These are phyloP conservation scores for Sepiola atlantica DNA, from an alignment of 2,888 invertebrate genomes.

Conservation along the genomic window DNA sequence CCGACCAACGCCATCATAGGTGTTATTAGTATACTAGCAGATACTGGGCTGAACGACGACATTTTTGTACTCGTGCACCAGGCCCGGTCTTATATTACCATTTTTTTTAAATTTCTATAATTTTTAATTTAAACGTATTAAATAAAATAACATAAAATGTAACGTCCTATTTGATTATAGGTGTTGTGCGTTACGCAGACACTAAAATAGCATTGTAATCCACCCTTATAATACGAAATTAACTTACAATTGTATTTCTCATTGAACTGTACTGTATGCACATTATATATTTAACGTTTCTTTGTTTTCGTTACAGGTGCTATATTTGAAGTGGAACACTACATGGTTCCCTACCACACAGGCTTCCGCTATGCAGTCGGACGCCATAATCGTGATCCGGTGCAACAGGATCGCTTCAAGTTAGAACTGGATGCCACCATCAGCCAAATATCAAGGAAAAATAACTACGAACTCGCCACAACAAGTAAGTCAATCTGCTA, in stretches of 20 bases:
- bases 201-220: not conserved
- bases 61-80: too few relatives aligned
- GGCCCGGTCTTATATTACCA: too few relatives aligned
- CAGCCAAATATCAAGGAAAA: constrained; percentile 45
- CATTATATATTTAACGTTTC: not conserved
- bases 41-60: too few relatives aligned
- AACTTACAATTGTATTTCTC: not conserved
- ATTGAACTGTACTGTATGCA: not conserved
- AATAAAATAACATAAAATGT: too few relatives aligned
- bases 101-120: too few relatives aligned
- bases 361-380: constrained; percentile 45
- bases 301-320: not conserved
- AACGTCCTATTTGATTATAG: too few relatives aligned
- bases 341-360: constrained; percentile 40
- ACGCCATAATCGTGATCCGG: constrained; percentile 40
- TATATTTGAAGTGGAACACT: constrained; percentile 45
- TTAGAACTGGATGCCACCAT: constrained; percentile 43
- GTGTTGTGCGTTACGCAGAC: too few relatives aligned
- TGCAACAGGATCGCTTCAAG: constrained; percentile 38
- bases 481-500: not conserved
- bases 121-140: too few relatives aligned
- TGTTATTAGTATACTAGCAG: too few relatives aligned
- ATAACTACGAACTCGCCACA: constrained; percentile 44
- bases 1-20: too few relatives aligned
- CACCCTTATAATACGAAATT: too few relatives aligned